Percentiles rank a stretch among this genome's conserved stretches.
phyloP scores from a whole-genome alignment of 2,888 invertebrate species.

The Hetaerina titia region DNA sequence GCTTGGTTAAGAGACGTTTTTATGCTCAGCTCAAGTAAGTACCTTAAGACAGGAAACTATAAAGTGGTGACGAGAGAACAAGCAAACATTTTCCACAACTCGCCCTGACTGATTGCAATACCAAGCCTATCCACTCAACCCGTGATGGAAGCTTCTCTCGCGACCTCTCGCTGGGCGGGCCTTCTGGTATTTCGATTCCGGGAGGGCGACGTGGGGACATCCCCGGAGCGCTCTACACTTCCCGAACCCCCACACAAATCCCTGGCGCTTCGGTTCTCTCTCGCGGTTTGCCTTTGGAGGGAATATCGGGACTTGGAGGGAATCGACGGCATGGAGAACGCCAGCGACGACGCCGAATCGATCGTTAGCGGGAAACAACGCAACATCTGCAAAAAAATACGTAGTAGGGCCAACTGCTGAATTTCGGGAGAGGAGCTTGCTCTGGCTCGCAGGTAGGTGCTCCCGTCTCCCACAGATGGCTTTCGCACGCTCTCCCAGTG shows the following conservation, averaged over 20 bases:
- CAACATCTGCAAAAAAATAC: conserved; percentile 12
- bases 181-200: too few species aligned
- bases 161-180: neutral
- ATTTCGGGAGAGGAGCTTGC: neutral
- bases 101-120: neutral
- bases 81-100: too few species aligned
- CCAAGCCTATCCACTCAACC: neutral
- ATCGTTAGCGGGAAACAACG: neutral
- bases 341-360: neutral
- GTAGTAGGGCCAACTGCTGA: neutral
- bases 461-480: conserved; percentile 2
- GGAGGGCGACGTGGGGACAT: neutral
- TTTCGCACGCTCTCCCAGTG: neutral
- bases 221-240: neutral
- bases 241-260: neutral
- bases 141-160: neutral
- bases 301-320: too few species aligned
- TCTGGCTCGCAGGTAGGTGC: neutral
- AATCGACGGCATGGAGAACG: neutral
- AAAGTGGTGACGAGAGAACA: too few species aligned
- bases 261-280: neutral
- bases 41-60: too few species aligned
- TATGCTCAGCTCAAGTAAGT: too few species aligned
- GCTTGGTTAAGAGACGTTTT: too few species aligned
- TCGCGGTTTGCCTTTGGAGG: neutral